A percentile compares a stretch with the other conserved stretches of the same genome.
Conservation (phyloP, 1,140 invertebrate species). For the Venustaconcha ellipsiformis region DNA sequence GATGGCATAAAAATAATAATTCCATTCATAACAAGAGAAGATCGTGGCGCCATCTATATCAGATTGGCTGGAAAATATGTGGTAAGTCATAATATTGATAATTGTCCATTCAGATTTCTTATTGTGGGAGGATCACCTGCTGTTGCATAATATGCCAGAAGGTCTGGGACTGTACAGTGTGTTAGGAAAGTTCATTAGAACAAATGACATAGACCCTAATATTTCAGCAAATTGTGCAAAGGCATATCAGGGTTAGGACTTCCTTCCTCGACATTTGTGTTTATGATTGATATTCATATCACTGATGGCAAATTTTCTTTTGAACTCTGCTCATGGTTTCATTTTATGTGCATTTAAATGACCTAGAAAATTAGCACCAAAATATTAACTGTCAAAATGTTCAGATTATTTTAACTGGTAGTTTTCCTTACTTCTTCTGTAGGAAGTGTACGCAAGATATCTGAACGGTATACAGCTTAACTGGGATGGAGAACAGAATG, state of each 20-base stretch:
- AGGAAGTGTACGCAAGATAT: slow-evolving; percentile 49
- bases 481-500: slow-evolving; percentile 90
- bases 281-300: not conserved
- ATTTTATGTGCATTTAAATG: not conserved
- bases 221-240: too few species aligned
- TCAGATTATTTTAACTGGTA: not conserved
- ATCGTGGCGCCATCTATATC: not conserved
- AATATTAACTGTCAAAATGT: not conserved
- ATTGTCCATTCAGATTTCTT: not conserved
- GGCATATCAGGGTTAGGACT: too few species aligned
- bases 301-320: not conserved
- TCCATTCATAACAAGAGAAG: not conserved
- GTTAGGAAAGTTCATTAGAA: too few species aligned
- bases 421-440: slow-evolving; percentile 4
- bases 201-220: too few species aligned
- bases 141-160: too few species aligned
- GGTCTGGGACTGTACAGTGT: too few species aligned
- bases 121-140: not conserved
- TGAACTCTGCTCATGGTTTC: not conserved
- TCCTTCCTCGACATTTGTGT: not conserved
- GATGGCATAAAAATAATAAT: slow-evolving; percentile 1
- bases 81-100: not conserved
- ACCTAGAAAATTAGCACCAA: not conserved
- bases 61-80: not conserved
- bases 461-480: slow-evolving; percentile 73